Evolutionary conservation across 2,113 vertebrate species (phyloP).

Genomic region (Entelurus aequoreus): DNA sequence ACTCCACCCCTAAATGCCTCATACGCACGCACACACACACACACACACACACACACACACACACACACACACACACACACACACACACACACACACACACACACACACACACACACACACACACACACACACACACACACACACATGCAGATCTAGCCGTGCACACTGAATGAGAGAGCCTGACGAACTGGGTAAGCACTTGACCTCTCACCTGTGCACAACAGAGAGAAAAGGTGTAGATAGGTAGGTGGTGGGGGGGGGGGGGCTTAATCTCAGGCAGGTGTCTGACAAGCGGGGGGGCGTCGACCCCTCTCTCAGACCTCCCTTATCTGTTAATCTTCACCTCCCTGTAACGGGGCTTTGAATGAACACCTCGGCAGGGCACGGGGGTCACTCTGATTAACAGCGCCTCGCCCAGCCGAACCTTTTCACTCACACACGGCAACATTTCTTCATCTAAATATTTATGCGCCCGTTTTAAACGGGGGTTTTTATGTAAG

Average conservation of each 20-base stretch:
- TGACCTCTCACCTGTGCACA: conserved; percentile 80
- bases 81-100: too few species aligned
- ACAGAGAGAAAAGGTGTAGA: conserved; percentile 63
- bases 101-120: too few species aligned
- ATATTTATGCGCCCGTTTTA: conserved; percentile 61
- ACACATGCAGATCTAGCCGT: conserved; percentile 83
- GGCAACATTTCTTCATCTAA: conserved; percentile 25
- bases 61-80: too few species aligned
- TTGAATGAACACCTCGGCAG: conserved; percentile 90
- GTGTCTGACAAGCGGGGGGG: conserved; percentile 94
- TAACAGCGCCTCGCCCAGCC: too few species aligned
- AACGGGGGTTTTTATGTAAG: conserved; percentile 37
- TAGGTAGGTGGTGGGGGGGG: background rate
- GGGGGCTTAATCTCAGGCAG: conserved; percentile 94
- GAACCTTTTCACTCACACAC: conserved; percentile 30
- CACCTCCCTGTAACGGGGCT: conserved; percentile 90
- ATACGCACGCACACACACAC: too few species aligned
- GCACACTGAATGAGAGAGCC: conserved; percentile 83
- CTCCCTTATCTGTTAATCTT: conserved; percentile 99
- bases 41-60: too few species aligned
- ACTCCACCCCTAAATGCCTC: conserved; percentile 13
- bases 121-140: conserved; percentile 32
- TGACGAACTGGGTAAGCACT: conserved; percentile 92
- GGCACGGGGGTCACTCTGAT: conserved; percentile 82
- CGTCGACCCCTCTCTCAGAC: conserved; percentile 88